Conservation (phyloP, 2,113 vertebrate genomes). For the Neomonachus schauinslandi region DNA sequence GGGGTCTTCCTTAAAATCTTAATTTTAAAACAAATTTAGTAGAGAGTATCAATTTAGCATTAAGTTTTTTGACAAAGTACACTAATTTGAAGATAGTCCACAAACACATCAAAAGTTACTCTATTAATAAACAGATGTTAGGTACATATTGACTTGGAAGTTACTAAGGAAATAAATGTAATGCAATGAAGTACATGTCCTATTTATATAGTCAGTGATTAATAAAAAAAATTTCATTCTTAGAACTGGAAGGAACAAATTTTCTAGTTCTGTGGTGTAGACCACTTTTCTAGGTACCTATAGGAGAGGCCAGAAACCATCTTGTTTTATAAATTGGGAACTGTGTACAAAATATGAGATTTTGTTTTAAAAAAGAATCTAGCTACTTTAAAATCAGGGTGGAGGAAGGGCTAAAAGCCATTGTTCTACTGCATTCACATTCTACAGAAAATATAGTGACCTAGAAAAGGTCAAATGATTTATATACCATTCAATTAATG, state of each 20-base stretch:
- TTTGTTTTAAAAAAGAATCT: constrained; percentile 39
- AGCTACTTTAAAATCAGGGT: not conserved
- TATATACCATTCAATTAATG: constrained; percentile 8
- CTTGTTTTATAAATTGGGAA: not conserved
- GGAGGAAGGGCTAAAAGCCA: not conserved
- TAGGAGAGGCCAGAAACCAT: not conserved
- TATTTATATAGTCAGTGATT: not conserved
- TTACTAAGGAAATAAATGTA: constrained; percentile 42
- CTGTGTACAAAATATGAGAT: not conserved
- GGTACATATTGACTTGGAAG: not conserved
- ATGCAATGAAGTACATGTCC: not conserved
- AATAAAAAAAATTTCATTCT: not conserved
- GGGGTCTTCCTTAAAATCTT: not conserved
- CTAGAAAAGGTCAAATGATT: not conserved
- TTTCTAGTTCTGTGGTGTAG: not conserved
- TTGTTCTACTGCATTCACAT: constrained; percentile 5
- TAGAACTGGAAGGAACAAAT: constrained; percentile 10
- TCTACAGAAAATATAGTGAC: not conserved
- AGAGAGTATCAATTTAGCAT: not conserved
- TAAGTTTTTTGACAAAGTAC: constrained; percentile 24
- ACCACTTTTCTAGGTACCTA: constrained; percentile 7
- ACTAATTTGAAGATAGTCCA: not conserved
- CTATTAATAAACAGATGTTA: not conserved
- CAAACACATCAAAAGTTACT: constrained; percentile 42
- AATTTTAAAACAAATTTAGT: constrained; percentile 46